Conservation (phyloP, 2,113 vertebrate genomes). For the Elaphurus davidianus region DNA sequence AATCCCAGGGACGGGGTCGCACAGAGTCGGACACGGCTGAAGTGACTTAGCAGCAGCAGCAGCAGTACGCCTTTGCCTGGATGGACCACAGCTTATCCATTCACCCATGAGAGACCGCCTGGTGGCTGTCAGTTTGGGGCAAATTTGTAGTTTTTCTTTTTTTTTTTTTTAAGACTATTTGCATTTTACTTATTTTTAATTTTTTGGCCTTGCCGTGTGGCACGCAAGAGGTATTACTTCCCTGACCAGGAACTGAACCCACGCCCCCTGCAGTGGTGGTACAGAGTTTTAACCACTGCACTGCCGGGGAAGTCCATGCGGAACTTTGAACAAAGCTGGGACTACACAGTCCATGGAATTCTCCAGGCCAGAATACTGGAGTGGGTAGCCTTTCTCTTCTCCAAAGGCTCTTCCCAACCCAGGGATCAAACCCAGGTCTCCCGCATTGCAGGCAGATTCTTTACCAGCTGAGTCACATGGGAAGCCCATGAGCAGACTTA, state of each 20-base stretch:
- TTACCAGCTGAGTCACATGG: background rate
- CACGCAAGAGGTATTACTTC: accelerated
- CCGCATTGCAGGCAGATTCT: background rate
- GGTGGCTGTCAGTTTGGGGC: too few species aligned
- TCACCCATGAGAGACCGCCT: background rate
- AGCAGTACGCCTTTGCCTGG: accelerated
- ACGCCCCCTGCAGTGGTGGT: accelerated
- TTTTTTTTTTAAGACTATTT: background rate
- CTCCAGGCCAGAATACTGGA: background rate
- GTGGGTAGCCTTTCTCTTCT: background rate
- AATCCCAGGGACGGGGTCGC: too few species aligned
- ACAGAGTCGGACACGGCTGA: too few species aligned
- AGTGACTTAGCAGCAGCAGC: too few species aligned
- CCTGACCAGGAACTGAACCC: background rate
- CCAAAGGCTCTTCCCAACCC: background rate
- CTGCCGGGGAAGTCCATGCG: background rate
- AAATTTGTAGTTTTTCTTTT: background rate
- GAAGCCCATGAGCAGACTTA: background rate
- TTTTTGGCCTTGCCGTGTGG: background rate
- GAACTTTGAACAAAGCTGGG: background rate
- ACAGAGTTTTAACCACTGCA: background rate
- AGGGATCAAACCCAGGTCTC: background rate
- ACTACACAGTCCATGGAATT: background rate
- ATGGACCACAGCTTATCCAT: accelerated
- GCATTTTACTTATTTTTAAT: background rate